phyloP scores from a whole-genome alignment of 2,797 vertebrate species.

The Spinus pinus region DNA sequence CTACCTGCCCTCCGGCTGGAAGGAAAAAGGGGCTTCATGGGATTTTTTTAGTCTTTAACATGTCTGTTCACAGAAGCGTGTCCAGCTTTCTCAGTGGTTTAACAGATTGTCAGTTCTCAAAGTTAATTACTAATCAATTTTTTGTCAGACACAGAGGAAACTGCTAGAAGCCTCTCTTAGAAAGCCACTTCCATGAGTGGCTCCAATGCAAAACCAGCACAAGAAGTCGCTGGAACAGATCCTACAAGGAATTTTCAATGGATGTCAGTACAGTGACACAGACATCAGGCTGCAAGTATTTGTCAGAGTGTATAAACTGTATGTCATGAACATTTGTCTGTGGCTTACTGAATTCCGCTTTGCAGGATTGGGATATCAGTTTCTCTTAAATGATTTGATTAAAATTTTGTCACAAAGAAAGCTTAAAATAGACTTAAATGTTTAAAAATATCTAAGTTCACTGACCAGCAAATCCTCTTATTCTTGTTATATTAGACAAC shows the following conservation, averaged over 20 bases:
- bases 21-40: too few species aligned
- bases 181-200: background rate
- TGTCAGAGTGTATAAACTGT: background rate
- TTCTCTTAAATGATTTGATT: background rate
- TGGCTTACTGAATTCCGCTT: background rate
- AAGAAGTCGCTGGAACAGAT: background rate
- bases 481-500: background rate
- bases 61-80: too few species aligned
- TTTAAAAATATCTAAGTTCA: background rate
- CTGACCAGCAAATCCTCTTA: background rate
- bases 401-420: background rate
- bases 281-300: background rate
- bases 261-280: background rate
- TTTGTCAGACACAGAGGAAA: background rate
- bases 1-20: too few species aligned
- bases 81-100: too few species aligned
- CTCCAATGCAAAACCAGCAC: background rate
- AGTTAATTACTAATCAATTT: background rate
- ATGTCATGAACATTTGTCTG: background rate
- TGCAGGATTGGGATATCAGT: background rate
- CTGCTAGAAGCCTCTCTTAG: background rate
- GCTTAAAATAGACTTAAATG: background rate
- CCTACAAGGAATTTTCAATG: background rate
- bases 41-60: too few species aligned
- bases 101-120: background rate